phyloP scores from a whole-genome alignment of 2,888 invertebrate species.

The Archips xylosteana region DNA sequence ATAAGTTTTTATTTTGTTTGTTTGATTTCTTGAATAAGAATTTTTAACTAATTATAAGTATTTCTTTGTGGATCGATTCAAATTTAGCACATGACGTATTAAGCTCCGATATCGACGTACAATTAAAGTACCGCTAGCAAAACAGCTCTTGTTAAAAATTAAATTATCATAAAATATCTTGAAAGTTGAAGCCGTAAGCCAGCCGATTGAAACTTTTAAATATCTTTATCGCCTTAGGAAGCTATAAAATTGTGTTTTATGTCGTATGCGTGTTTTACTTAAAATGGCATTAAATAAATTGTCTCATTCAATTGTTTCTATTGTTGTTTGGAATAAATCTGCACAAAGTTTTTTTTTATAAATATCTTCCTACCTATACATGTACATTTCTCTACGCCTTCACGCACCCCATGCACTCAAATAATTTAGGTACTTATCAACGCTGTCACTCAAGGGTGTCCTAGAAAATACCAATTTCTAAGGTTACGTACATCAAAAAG shows the following conservation, averaged over 20 bases:
- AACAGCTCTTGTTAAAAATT: no score
- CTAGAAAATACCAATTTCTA: no score
- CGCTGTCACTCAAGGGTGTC: neutral
- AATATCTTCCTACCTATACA: neutral
- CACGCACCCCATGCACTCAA: neutral
- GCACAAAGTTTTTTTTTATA: neutral
- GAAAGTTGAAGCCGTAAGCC: conserved; percentile 16
- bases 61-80: no score
- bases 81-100: no score
- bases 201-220: conserved; percentile 47
- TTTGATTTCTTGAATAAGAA: neutral
- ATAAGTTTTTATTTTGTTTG: neutral
- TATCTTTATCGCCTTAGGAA: conserved; percentile 7
- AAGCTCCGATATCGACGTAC: no score
- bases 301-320: neutral
- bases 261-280: conserved; percentile 40
- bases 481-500: no score
- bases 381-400: neutral
- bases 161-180: neutral
- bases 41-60: no score
- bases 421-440: neutral
- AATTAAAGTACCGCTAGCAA: no score
- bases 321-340: neutral
- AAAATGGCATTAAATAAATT: neutral
- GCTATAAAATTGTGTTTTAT: conserved; percentile 45